Evolutionary conservation across 2,797 vertebrate species (phyloP).

Genomic region (Arremon aurantiirostris): DNA sequence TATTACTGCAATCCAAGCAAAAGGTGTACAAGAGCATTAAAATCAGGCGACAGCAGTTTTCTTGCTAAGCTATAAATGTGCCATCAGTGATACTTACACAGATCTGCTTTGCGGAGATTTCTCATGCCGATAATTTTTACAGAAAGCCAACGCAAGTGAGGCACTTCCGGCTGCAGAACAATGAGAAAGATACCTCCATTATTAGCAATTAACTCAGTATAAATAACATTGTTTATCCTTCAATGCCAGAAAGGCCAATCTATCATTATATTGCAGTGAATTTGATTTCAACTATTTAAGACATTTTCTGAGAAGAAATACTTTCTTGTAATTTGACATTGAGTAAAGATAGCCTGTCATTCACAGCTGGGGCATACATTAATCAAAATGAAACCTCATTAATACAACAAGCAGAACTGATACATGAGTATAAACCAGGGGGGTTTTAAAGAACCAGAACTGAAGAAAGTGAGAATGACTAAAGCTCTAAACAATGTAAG

Average conservation of each 20-base stretch:
- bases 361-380: not conserved
- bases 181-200: not conserved
- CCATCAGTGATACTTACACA: slow-evolving; percentile 69
- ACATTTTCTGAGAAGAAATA: not conserved
- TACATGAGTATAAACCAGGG: fast-evolving
- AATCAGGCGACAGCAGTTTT: not conserved
- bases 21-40: not conserved
- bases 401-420: not conserved
- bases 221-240: not conserved
- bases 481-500: not conserved
- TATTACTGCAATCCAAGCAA: not conserved
- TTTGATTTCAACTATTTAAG: not conserved
- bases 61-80: not conserved
- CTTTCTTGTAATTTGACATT: not conserved
- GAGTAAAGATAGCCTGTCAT: not conserved
- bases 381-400: not conserved
- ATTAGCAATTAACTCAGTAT: not conserved
- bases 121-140: slow-evolving; percentile 74
- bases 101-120: slow-evolving; percentile 61
- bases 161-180: slow-evolving; percentile 57
- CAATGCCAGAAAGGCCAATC: not conserved
- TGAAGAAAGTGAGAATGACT: not conserved
- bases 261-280: not conserved
- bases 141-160: slow-evolving; percentile 56
- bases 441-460: not conserved